These are phyloP conservation scores for Cancer borealis DNA, from an alignment of 2,888 invertebrate genomes.

Conservation along the genomic window DNA sequence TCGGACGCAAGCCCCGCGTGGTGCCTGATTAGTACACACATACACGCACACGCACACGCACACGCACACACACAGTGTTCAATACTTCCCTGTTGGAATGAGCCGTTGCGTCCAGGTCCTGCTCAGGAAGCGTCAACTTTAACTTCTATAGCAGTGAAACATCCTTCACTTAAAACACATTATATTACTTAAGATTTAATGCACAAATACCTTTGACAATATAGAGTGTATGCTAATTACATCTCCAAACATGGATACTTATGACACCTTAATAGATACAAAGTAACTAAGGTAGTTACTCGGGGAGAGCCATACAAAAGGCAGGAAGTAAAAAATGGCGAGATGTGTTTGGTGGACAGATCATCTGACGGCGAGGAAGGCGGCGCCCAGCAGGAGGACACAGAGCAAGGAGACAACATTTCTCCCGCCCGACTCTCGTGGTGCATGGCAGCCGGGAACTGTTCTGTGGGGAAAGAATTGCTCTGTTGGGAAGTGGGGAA, in stretches of 20 bases:
- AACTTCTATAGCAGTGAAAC: conserved; percentile 8
- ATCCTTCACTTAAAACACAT: conserved; percentile 15
- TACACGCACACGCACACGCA: too few relatives aligned
- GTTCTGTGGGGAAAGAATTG: conserved; percentile 47
- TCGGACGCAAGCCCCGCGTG: neutral
- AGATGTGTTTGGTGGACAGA: conserved; percentile 53
- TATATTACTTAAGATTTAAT: conserved; percentile 62
- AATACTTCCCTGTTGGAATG: too few relatives aligned
- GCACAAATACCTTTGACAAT: conserved; percentile 62
- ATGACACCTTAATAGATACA: neutral
- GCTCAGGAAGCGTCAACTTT: neutral
- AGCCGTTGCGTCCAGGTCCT: too few relatives aligned
- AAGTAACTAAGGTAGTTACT: conserved; percentile 7
- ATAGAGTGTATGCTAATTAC: conserved; percentile 23
- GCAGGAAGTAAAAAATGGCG: conserved; percentile 40
- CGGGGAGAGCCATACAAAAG: conserved; percentile 47
- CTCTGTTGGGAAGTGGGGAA: neutral
- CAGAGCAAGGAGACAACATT: neutral
- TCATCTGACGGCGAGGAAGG: conserved; percentile 56
- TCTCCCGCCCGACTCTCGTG: conserved; percentile 48
- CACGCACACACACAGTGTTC: too few relatives aligned
- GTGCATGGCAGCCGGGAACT: conserved; percentile 63
- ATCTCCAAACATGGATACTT: neutral
- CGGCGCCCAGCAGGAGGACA: conserved; percentile 42
- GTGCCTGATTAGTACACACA: neutral